phyloP scores from a whole-genome alignment of 2,113 vertebrate species.

The Rhea americana region DNA sequence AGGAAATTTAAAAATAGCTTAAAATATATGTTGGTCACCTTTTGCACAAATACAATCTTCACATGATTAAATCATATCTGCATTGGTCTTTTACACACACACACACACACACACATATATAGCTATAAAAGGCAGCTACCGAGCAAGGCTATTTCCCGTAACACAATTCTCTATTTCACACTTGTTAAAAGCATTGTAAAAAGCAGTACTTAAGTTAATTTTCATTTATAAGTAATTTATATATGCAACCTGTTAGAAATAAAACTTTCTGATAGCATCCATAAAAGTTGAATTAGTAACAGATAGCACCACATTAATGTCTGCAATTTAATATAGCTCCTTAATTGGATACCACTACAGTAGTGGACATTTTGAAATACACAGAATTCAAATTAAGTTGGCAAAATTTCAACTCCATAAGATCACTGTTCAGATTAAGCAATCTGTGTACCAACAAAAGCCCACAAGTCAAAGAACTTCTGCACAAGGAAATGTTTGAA shows the following conservation, averaged over 20 bases:
- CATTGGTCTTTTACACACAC: neutral
- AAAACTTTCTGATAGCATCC: slow-evolving; percentile 48
- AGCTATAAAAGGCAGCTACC: slow-evolving; percentile 1
- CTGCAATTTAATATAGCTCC: slow-evolving; percentile 23
- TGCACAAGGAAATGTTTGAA: neutral
- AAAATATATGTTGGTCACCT: neutral
- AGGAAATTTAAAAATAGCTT: slow-evolving; percentile 3
- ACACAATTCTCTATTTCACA: slow-evolving; percentile 31
- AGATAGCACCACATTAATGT: slow-evolving; percentile 4
- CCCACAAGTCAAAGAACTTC: neutral
- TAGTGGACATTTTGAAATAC: slow-evolving; percentile 37
- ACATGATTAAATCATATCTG: slow-evolving; percentile 18
- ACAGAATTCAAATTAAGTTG: slow-evolving; percentile 36
- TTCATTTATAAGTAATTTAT: slow-evolving; percentile 64
- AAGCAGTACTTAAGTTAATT: slow-evolving; percentile 28
- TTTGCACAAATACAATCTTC: slow-evolving; percentile 32
- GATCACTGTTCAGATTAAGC: neutral
- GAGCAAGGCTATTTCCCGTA: slow-evolving; percentile 19
- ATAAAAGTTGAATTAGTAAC: slow-evolving; percentile 66
- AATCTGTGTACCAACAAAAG: neutral
- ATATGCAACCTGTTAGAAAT: slow-evolving; percentile 53
- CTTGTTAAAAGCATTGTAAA: slow-evolving; percentile 32
- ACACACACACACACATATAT: neutral
- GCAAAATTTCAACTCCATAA: slow-evolving; percentile 18
- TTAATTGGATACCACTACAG: slow-evolving; percentile 37